Conservation (phyloP, 2,113 vertebrate genomes). For the Phycodurus eques region DNA sequence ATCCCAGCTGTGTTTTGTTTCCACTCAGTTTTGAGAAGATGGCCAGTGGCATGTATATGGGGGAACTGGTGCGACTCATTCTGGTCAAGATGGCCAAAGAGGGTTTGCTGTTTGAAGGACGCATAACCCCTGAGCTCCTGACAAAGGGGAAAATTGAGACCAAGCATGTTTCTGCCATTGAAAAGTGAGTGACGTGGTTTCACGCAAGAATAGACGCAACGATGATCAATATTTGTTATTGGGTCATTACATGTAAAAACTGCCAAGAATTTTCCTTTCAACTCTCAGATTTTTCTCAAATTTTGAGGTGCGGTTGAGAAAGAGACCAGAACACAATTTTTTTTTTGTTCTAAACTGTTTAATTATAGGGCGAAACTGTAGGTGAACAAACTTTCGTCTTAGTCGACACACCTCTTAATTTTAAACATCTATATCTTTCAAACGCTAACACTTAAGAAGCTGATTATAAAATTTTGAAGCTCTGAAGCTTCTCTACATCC, state of each 20-base stretch:
- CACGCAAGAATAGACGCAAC: neutral
- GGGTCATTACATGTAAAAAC: neutral
- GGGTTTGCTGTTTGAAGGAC: constrained; percentile 90
- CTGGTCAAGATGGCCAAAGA: constrained; percentile 98
- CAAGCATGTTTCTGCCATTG: constrained; percentile 90
- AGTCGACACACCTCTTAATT: too few relatives aligned
- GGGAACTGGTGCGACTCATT: constrained; percentile 94
- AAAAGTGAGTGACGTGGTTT: constrained; percentile 82
- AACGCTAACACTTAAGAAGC: too few relatives aligned
- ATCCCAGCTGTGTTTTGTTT: neutral
- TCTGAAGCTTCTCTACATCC: too few relatives aligned
- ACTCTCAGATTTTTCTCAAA: too few relatives aligned
- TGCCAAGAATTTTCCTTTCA: too few relatives aligned
- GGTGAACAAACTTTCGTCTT: too few relatives aligned
- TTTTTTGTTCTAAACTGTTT: too few relatives aligned
- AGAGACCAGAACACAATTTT: too few relatives aligned
- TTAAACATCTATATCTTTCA: too few relatives aligned
- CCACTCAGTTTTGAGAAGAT: constrained; percentile 94
- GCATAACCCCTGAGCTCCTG: constrained; percentile 92
- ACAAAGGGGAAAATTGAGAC: constrained; percentile 94
- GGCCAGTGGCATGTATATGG: constrained; percentile 96
- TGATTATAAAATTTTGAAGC: too few relatives aligned
- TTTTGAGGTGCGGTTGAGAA: too few relatives aligned
- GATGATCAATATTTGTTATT: neutral
- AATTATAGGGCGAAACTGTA: too few relatives aligned